phyloP scores from a whole-genome alignment of 2,113 vertebrate species.

The Cephalopterus ornatus region DNA sequence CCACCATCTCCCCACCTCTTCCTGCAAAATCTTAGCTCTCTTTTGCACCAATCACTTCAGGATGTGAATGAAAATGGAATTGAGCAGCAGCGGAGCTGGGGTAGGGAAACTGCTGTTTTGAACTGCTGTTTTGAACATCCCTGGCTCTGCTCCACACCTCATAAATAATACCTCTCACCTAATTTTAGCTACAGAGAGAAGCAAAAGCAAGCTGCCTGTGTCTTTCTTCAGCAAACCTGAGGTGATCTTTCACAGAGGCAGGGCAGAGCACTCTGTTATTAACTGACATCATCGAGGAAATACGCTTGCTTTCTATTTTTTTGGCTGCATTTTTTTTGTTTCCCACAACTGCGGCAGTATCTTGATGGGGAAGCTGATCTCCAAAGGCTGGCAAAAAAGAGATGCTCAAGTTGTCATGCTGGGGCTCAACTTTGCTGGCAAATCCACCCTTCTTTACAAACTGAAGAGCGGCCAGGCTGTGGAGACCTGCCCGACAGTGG shows the following conservation, averaged over 20 bases:
- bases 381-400: constrained; percentile 42
- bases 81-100: not conserved
- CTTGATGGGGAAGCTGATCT: constrained; percentile 69
- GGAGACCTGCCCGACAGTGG: constrained; percentile 83
- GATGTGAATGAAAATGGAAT: not conserved
- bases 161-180: not conserved
- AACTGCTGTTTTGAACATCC: no score
- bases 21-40: not conserved
- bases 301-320: not conserved
- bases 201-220: not conserved
- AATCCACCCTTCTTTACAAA: constrained; percentile 76
- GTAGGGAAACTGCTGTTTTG: not conserved
- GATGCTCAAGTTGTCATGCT: constrained; percentile 72
- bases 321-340: not conserved
- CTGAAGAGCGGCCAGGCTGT: constrained; percentile 75
- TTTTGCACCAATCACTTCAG: not conserved
- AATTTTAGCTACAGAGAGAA: not conserved
- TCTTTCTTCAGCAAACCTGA: not conserved
- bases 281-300: not conserved
- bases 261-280: not conserved
- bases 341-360: not conserved
- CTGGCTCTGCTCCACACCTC: not conserved
- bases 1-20: not conserved
- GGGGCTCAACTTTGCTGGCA: constrained; percentile 71
- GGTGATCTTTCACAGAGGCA: not conserved